Evolutionary conservation across 2,888 invertebrate genomes (phyloP), one percentile per base, ranked within the genome.

Genomic region (Orchesella flavescens): DNA sequence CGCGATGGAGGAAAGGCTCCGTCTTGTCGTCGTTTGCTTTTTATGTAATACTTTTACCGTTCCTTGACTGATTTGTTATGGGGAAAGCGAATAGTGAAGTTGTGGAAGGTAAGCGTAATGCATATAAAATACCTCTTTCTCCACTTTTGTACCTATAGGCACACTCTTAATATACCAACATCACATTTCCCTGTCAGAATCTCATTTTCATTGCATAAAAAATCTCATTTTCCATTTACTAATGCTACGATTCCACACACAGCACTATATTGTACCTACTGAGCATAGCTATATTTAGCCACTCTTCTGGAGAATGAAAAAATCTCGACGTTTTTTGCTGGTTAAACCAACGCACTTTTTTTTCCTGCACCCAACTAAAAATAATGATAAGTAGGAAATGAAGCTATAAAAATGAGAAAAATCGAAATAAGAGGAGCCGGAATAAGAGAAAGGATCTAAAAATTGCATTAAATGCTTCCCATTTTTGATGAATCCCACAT

Each of bases 1-100:
- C 88, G 86, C 86, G 80, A 82, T 81, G 86, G 82, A 87, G 87
- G 86, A 86, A 88, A 83, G 85, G 80, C 82, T 81, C 76, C 84
- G 79, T 84, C 84, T 74, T 86, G 83, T 84, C 83, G 84, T 80
- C 80, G 66, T 66, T 72, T 46, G 19, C 57, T 59, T 53, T 81
- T 66, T 71, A 49, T 74, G 13, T 46, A 74, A 12, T 15, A 69
- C 24, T 24, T 43, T 66, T 44, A 49, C 53, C 53, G 34, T 65
- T 76, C 23, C 21, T 15, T 44, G 23, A 66, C 43, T 66, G 66
- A 43, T 66, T 66, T 19, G 17, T 46, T 59, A 21, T 59, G 19
- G 19, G 49, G 49, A 15, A 49, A 49, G 34, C 34, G 34, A 34
- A 34, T 34, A 34, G 34, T 34, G 3, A 34, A 34, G 34, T 55